These are phyloP conservation scores for Okapia johnstoni DNA, from an alignment of 2,113 vertebrate species.

Conservation along the genomic window DNA sequence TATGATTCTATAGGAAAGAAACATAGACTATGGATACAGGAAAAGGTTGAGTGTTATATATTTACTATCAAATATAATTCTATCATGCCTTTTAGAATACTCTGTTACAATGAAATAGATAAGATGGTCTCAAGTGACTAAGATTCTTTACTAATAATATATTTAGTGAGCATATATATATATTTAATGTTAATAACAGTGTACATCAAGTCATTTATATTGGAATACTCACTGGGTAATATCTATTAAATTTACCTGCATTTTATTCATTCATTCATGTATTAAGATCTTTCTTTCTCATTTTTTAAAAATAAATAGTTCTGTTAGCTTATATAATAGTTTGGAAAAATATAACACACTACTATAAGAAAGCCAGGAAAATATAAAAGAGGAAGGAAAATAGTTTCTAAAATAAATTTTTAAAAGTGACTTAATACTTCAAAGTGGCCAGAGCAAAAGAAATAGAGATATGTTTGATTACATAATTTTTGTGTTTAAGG, in stretches of 20 bases:
- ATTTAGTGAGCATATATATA: neutral
- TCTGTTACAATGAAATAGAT: neutral
- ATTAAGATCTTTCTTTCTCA: neutral
- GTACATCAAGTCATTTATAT: neutral
- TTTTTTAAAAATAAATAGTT: neutral
- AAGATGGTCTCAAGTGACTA: neutral
- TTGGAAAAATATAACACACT: neutral
- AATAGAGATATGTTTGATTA: neutral
- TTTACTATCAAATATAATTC: neutral
- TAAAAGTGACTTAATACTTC: neutral
- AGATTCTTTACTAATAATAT: neutral
- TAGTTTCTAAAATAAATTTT: neutral
- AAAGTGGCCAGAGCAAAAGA: neutral
- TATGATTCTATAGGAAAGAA: neutral
- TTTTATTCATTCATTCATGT: neutral
- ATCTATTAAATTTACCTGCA: neutral
- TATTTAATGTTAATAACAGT: conserved; percentile 2
- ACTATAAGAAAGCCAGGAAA: neutral
- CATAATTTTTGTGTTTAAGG: neutral
- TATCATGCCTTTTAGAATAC: conserved; percentile 1
- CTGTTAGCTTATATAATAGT: neutral
- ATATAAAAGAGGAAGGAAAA: neutral
- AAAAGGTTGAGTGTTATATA: neutral
- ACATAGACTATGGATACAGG: neutral
- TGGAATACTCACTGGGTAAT: neutral